Evolutionary conservation across 2,797 vertebrate species (phyloP), one percentile per base, ranked within the genome.

Genomic region (Halcyon chelicuti): DNA sequence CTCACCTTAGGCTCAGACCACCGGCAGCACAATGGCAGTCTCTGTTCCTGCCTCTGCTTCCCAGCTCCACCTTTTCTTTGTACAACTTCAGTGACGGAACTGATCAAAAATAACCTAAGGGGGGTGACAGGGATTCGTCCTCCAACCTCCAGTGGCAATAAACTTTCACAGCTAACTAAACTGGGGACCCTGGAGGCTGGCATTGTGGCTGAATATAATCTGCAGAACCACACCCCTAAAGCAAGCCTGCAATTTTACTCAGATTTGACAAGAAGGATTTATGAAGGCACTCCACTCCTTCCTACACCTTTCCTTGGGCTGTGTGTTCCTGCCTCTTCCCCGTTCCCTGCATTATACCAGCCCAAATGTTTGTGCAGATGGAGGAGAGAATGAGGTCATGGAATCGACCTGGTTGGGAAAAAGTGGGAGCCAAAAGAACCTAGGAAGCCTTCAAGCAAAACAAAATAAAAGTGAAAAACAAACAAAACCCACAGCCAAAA

Each of bases 301-400:
- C 51, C 83, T 74, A 93, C 60, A 90, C 71, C 71, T 92, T 71
- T 88, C 44, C 70, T 84, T 39, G 8, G 62, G 62, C 62, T 91
- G 37, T 62, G 20, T 49, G 26, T 58, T 93, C 52, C 82, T 85
- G 80, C 62, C 86, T 92, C 88, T 94, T 77, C 67, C 86, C 23
- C 16, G 17, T 52, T 88, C 33, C 37, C 55, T 89, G 67, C 44
- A 52, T 62, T 61, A 81, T 54, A 90, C 71, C 92, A 96, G 93
- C 20, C 67, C 90, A 95, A 96, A 96, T 90, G 74, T 92, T 94
- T 92, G 90, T 92, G 80, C 92, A 96, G 88, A 95, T 82, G 93
- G 96, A 95, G 88, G 44, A 94, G 74, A 67, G 55, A 87, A 92
- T 76, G 84, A 96, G 90, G 88, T 96, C 88, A 95, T 0, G 0